phyloP scores from a whole-genome alignment of 1,140 invertebrate genomes.

The Drosophila mauritiana region DNA sequence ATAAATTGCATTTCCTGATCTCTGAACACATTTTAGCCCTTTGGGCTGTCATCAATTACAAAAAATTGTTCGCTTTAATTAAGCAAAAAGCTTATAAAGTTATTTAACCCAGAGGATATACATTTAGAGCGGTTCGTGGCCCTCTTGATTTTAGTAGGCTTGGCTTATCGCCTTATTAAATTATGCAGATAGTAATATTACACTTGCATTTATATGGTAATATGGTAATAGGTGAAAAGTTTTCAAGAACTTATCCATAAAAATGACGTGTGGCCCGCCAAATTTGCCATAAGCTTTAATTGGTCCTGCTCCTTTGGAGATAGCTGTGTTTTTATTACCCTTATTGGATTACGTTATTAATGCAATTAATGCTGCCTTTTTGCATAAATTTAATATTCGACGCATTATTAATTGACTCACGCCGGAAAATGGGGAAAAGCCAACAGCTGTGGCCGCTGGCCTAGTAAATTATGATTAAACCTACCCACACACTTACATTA shows the following conservation, averaged over 20 bases:
- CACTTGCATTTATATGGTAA: no score
- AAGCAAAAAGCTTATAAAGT: conserved; percentile 4
- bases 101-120: conserved; percentile 5
- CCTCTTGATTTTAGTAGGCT: neutral
- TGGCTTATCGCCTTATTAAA: neutral
- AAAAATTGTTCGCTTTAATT: neutral
- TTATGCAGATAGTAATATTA: no score
- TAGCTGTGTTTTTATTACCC: conserved; percentile 2
- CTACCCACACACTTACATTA: neutral
- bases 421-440: conserved; percentile 15
- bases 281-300: no score
- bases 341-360: conserved; percentile 28
- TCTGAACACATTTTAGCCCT: neutral
- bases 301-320: neutral
- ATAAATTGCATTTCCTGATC: neutral
- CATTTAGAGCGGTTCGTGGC: neutral
- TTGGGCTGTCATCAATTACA: neutral
- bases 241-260: no score
- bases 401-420: conserved; percentile 42
- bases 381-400: conserved; percentile 40
- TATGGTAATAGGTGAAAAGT: no score
- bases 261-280: no score
- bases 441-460: conserved; percentile 30
- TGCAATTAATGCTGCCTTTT: conserved; percentile 32
- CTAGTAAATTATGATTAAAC: conserved; percentile 39